Percentiles rank a stretch among this genome's conserved stretches.
Conservation (phyloP, 2,797 vertebrate genomes). For the Alca torda region DNA sequence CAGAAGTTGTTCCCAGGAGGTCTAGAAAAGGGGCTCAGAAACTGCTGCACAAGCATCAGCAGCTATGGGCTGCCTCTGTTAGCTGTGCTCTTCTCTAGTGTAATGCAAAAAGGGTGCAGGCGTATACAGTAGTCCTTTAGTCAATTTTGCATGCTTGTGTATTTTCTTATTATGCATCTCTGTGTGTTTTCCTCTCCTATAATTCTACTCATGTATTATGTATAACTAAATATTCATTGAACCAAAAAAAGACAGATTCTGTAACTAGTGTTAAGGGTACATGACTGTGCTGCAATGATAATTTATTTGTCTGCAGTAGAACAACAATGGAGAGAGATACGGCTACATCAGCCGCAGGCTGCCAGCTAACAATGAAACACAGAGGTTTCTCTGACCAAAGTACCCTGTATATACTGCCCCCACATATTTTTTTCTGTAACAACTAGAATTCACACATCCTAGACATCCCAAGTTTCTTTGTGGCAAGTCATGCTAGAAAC, state of each 20-base stretch:
- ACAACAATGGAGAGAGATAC: background rate
- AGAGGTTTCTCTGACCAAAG: background rate
- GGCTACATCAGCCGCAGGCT: background rate
- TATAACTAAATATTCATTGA: background rate
- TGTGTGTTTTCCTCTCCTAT: background rate
- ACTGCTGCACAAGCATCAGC: background rate
- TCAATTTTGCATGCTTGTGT: background rate
- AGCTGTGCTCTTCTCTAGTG: background rate
- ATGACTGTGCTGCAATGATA: background rate
- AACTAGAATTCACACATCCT: background rate
- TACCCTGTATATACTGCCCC: background rate
- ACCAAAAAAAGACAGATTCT: background rate
- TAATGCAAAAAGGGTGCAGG: background rate
- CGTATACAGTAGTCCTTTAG: rapidly evolving
- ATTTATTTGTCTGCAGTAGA: background rate
- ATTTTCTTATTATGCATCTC: background rate
- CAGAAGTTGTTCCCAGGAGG: background rate
- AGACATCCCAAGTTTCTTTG: background rate
- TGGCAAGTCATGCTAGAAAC: background rate
- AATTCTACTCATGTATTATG: background rate
- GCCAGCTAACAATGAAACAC: background rate
- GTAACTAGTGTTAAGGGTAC: background rate
- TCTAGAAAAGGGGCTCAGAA: background rate
- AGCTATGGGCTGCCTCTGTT: background rate
- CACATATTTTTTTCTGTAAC: background rate